Evolutionary conservation across 1,140 invertebrate genomes (phyloP).

Genomic region (Seison nebaliae): DNA sequence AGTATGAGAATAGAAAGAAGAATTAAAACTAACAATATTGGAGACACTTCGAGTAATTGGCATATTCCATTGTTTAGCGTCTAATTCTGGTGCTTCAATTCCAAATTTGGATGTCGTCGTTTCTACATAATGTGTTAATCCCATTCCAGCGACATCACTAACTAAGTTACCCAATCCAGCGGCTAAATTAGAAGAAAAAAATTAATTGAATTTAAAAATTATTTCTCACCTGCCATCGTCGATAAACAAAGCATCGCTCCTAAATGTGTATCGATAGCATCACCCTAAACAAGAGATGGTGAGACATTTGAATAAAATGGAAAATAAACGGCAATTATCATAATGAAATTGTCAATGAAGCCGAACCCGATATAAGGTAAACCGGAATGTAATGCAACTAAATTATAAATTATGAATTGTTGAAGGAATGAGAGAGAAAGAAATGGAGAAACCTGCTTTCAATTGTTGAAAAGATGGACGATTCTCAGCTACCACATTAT

Average conservation of each 20-base stretch:
- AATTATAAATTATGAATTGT: no score
- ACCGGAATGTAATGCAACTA: slow-evolving; percentile 9
- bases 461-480: no score
- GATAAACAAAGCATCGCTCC: slow-evolving; percentile 3
- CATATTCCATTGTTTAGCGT: slow-evolving; percentile 9
- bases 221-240: slow-evolving; percentile 4
- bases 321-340: slow-evolving; percentile 9
- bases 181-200: not conserved
- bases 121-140: slow-evolving; percentile 15
- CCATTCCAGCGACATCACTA: slow-evolving; percentile 8
- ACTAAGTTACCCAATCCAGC: slow-evolving; percentile 12
- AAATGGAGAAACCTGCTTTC: no score
- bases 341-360: slow-evolving; percentile 13
- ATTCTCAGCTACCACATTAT: no score
- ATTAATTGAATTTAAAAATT: not conserved
- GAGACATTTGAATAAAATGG: not conserved
- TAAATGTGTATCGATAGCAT: slow-evolving; percentile 7
- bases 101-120: slow-evolving; percentile 25
- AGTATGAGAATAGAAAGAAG: not conserved
- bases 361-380: slow-evolving; percentile 12
- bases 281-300: slow-evolving; percentile 3
- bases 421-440: no score
- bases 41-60: slow-evolving; percentile 1
- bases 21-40: slow-evolving; percentile 1
- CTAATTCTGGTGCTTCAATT: slow-evolving; percentile 2